A percentile compares a stretch with the other conserved stretches of the same genome.
Evolutionary conservation across 2,797 vertebrate genomes (phyloP).

Genomic region (Schizopygopsis malacanthus): DNA sequence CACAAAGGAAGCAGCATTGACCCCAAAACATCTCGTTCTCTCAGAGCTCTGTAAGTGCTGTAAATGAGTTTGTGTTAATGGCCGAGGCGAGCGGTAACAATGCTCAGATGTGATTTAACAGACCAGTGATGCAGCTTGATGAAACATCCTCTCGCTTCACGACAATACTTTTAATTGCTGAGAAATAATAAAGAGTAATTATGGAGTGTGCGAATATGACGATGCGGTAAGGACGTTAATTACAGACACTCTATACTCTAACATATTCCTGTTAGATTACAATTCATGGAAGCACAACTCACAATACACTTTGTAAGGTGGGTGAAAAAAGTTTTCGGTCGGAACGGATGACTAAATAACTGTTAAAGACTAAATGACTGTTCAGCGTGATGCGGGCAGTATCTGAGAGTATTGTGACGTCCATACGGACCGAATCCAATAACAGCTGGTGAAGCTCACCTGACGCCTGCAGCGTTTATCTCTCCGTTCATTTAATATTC

Average conservation of each 20-base stretch:
- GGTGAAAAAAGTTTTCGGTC: neutral
- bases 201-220: neutral
- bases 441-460: constrained; percentile 14
- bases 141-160: neutral
- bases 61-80: neutral
- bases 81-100: neutral
- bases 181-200: constrained; percentile 28
- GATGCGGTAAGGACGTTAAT: neutral
- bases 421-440: neutral
- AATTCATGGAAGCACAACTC: neutral
- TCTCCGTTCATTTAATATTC: constrained; percentile 19
- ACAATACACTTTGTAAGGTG: neutral
- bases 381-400: neutral
- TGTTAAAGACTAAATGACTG: too few species aligned
- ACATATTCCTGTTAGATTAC: neutral
- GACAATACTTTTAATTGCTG: constrained; percentile 28
- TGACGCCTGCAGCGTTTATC: constrained; percentile 19
- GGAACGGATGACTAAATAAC: neutral
- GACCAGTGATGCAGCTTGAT: neutral
- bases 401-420: neutral
- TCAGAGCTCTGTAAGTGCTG: constrained; percentile 1
- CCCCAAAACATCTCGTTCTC: neutral
- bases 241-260: neutral
- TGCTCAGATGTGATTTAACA: constrained; percentile 15
- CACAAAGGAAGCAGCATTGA: neutral